These are phyloP conservation scores for Cheilosia scutellata DNA, from an alignment of 2,888 invertebrate species.

Conservation along the genomic window DNA sequence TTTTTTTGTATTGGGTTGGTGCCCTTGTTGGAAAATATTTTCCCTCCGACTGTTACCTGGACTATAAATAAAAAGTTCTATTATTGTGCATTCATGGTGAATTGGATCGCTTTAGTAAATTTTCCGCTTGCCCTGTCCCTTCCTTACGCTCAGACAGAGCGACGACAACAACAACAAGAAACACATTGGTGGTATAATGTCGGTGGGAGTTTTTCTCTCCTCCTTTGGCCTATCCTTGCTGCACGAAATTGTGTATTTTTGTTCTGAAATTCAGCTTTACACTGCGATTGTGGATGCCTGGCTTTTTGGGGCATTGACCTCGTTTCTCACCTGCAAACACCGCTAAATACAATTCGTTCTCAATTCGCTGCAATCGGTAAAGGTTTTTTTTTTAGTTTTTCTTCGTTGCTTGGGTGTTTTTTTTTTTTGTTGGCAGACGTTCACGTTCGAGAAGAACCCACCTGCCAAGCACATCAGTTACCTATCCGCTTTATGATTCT, in stretches of 20 bases:
- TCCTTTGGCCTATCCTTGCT: background rate
- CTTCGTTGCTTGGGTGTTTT: background rate
- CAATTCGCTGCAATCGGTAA: constrained; percentile 20
- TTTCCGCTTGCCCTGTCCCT: constrained; percentile 46
- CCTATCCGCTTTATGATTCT: constrained; percentile 62
- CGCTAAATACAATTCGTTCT: constrained; percentile 40
- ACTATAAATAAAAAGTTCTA: constrained; percentile 75
- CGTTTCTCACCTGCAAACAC: constrained; percentile 56
- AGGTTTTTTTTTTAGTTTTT: background rate
- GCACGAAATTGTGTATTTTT: constrained; percentile 28
- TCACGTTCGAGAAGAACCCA: constrained; percentile 26
- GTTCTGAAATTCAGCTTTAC: constrained; percentile 25
- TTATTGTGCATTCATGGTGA: constrained; percentile 73
- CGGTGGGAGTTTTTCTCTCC: constrained; percentile 12
- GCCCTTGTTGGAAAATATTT: constrained; percentile 63
- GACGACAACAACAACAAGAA: constrained; percentile 1
- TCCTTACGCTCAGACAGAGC: constrained; percentile 20
- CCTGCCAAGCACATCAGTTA: constrained; percentile 66
- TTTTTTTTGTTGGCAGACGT: constrained; percentile 45
- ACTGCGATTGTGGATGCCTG: constrained; percentile 16
- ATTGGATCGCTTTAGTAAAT: constrained; percentile 72
- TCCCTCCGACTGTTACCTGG: constrained; percentile 62
- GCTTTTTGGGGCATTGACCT: constrained; percentile 56
- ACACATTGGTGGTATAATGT: constrained; percentile 22
- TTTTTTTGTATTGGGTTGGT: constrained; percentile 15